These are phyloP conservation scores for Lophura swinhoii DNA, from an alignment of 2,797 vertebrate species.

Conservation along the genomic window DNA sequence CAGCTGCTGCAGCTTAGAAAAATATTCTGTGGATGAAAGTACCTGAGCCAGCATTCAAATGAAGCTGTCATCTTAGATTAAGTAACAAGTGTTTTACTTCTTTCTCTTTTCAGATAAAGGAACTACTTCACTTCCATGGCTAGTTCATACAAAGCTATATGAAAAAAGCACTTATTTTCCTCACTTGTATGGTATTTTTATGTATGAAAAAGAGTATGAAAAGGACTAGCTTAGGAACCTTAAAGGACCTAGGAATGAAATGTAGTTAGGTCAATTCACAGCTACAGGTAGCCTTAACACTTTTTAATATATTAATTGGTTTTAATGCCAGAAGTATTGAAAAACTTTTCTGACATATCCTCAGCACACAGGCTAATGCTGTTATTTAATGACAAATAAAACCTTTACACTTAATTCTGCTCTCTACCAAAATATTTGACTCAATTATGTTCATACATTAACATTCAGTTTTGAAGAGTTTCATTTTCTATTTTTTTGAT, in stretches of 20 bases:
- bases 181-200: not conserved
- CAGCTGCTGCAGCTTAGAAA: not conserved
- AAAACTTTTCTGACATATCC: not conserved
- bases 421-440: not conserved
- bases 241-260: not conserved
- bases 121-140: not conserved
- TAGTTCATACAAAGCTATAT: not conserved
- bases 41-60: not conserved
- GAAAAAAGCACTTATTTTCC: not conserved
- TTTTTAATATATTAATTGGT: not conserved
- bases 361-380: not conserved
- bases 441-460: not conserved
- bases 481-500: not conserved
- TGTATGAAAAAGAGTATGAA: not conserved
- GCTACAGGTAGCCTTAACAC: fast-evolving
- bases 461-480: not conserved
- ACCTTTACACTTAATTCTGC: not conserved
- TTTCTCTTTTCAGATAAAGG: not conserved
- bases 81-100: not conserved
- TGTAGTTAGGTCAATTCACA: not conserved
- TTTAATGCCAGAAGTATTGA: not conserved
- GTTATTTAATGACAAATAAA: not conserved
- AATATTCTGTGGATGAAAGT: not conserved
- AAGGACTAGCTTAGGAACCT: not conserved
- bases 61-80: not conserved